Percentiles rank a stretch among this genome's conserved stretches.
Conservation (phyloP, 2,113 vertebrate species). For the Sander vitreus region DNA sequence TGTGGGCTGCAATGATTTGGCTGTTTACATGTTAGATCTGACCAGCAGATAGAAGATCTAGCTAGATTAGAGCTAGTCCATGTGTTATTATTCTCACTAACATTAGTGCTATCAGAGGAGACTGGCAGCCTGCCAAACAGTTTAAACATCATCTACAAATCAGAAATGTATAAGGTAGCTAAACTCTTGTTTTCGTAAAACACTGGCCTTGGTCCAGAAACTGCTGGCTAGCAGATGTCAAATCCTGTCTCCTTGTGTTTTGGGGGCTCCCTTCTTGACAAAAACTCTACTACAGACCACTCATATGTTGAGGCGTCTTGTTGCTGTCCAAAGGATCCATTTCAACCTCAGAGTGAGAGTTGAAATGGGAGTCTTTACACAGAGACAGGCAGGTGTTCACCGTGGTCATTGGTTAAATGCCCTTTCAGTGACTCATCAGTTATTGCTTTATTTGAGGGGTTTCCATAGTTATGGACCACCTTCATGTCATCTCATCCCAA, state of each 20-base stretch:
- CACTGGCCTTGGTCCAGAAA: not conserved
- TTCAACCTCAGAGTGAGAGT: not conserved
- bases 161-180: not conserved
- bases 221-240: not conserved
- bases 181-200: not conserved
- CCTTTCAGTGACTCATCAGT: not conserved
- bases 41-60: slow-evolving; percentile 7
- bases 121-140: not conserved
- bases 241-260: not conserved
- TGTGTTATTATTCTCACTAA: not conserved
- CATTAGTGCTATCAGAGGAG: not conserved
- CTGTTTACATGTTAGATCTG: slow-evolving; percentile 31
- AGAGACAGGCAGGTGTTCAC: not conserved
- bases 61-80: slow-evolving; percentile 9
- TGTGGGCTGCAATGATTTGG: slow-evolving; percentile 20
- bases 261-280: not conserved
- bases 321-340: slow-evolving; percentile 2
- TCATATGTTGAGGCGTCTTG: not conserved
- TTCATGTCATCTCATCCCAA: not conserved
- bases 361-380: not conserved
- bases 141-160: not conserved
- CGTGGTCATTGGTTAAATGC: not conserved
- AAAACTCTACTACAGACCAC: not conserved
- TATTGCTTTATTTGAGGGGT: slow-evolving; percentile 8
- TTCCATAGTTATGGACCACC: not conserved